Conservation (phyloP, 2,888 invertebrate genomes). For the Mythimna albipuncta region DNA sequence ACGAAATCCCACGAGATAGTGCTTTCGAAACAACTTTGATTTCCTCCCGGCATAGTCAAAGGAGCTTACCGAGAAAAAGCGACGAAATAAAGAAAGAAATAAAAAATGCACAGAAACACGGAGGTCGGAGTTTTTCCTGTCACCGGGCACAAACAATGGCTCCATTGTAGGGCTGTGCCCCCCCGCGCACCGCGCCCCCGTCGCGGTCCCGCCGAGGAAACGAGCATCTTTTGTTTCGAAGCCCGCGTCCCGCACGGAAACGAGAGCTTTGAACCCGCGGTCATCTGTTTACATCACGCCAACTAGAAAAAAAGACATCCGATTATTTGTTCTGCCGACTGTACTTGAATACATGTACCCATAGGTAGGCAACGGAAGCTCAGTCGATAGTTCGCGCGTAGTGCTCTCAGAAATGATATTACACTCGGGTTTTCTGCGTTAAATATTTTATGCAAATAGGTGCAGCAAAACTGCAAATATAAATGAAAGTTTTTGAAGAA, state of each 20-base stretch:
- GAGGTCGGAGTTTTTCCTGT: conserved; percentile 91
- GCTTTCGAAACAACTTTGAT: conserved; percentile 85
- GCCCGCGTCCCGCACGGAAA: conserved; percentile 81
- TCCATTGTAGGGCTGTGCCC: conserved; percentile 82
- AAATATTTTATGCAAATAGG: conserved; percentile 29
- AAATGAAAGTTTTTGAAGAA: conserved; percentile 12
- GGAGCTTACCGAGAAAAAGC: conserved; percentile 83
- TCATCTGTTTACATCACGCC: conserved; percentile 88
- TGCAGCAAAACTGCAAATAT: conserved; percentile 3
- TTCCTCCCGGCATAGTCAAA: conserved; percentile 84
- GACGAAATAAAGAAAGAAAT: conserved; percentile 82
- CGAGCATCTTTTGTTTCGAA: conserved; percentile 90
- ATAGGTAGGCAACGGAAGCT: conserved; percentile 23
- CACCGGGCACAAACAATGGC: conserved; percentile 90
- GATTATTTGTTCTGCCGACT: conserved; percentile 73
- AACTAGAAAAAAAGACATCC: conserved; percentile 81
- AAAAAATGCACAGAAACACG: conserved; percentile 90
- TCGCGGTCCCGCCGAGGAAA: conserved; percentile 83
- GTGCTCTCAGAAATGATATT: conserved; percentile 28
- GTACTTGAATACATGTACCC: conserved; percentile 32
- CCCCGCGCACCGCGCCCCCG: conserved; percentile 69
- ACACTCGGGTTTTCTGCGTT: conserved; percentile 17
- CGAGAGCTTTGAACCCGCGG: conserved; percentile 88
- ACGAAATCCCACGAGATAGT: conserved; percentile 71
- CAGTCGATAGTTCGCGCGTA: conserved; percentile 17